These are phyloP conservation scores for Micropoecilia bifurca DNA, from an alignment of 2,797 vertebrate genomes.

Conservation along the genomic window DNA sequence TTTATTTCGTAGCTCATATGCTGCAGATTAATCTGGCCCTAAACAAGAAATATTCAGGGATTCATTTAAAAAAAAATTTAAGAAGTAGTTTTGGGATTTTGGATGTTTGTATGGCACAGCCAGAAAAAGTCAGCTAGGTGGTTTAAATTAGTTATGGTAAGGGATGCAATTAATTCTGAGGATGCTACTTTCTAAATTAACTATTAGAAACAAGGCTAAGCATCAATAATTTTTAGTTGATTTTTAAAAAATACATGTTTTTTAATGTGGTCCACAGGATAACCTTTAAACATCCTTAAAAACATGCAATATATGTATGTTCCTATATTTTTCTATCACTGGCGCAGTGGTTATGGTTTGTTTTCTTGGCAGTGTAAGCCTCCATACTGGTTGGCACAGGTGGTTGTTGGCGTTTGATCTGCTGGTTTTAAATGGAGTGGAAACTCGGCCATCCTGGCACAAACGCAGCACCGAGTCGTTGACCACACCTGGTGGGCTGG, in stretches of 20 bases:
- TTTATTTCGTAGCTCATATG: neutral
- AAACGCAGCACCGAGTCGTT: conserved; percentile 29
- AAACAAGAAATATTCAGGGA: neutral
- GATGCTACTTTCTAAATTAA: neutral
- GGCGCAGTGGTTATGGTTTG: conserved; percentile 8
- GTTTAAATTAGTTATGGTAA: neutral
- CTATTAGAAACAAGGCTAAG: neutral
- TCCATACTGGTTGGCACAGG: conserved; percentile 29
- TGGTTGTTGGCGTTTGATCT: conserved; percentile 28
- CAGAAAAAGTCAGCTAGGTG: neutral
- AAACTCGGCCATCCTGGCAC: conserved; percentile 40
- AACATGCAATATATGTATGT: neutral
- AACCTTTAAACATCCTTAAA: neutral
- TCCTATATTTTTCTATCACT: neutral
- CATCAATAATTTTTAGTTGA: neutral
- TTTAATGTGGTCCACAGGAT: neutral
- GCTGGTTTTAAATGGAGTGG: conserved; percentile 54
- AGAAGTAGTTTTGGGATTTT: neutral
- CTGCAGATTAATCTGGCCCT: neutral
- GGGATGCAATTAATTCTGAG: neutral
- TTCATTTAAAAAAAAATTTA: neutral
- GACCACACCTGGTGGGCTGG: conserved; percentile 11
- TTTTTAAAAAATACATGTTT: neutral
- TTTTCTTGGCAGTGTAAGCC: conserved; percentile 24
- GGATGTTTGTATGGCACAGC: neutral